Conservation (phyloP, 2,888 invertebrate species). For the Bruchidius siliquastri region DNA sequence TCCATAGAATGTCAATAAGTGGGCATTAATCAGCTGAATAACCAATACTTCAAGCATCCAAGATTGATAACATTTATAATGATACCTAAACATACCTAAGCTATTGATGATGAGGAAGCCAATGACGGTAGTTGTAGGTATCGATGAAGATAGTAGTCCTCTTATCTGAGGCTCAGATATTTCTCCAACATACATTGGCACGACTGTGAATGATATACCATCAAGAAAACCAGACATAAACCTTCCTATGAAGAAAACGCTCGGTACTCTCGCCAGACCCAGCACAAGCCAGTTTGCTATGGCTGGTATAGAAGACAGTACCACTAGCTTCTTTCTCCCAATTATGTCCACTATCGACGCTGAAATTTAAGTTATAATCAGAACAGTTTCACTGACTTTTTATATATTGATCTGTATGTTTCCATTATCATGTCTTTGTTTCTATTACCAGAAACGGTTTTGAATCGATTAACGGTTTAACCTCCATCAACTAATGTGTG, state of each 20-base stretch:
- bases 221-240: slow-evolving; percentile 60
- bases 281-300: slow-evolving; percentile 61
- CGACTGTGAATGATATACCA: slow-evolving; percentile 44
- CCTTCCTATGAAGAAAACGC: slow-evolving; percentile 51
- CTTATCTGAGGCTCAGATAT: slow-evolving; percentile 54
- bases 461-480: too few relatives aligned
- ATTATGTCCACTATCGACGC: slow-evolving; percentile 52
- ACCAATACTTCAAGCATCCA: too few relatives aligned
- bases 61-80: too few relatives aligned
- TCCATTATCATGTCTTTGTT: too few relatives aligned
- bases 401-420: neutral
- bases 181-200: slow-evolving; percentile 58
- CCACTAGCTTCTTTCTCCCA: slow-evolving; percentile 59
- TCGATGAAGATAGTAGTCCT: slow-evolving; percentile 55
- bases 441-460: too few relatives aligned
- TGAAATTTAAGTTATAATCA: neutral
- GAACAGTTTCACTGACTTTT: neutral
- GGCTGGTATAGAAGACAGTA: slow-evolving; percentile 58
- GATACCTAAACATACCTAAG: slow-evolving; percentile 19
- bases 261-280: slow-evolving; percentile 54
- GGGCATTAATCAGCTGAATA: too few relatives aligned
- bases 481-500: too few relatives aligned
- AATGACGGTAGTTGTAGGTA: slow-evolving; percentile 53
- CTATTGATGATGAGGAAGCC: slow-evolving; percentile 53
- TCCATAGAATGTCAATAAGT: too few relatives aligned